These are phyloP conservation scores for Sinosuthora webbiana DNA, from an alignment of 2,113 vertebrate species.

Conservation along the genomic window DNA sequence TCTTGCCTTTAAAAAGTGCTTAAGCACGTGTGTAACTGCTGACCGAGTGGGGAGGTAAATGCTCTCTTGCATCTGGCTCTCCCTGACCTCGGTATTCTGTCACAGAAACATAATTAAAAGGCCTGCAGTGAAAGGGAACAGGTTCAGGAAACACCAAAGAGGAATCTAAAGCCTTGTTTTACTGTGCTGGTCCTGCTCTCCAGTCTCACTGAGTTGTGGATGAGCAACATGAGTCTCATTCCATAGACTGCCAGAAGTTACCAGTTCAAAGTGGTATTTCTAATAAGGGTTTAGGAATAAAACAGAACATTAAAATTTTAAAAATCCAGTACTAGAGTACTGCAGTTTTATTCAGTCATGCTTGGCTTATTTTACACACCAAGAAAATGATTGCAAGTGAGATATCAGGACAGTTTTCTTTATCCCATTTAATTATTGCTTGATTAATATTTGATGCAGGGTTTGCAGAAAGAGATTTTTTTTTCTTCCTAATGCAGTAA, in stretches of 20 bases:
- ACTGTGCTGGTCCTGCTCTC: background rate
- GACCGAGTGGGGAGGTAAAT: background rate
- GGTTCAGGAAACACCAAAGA: background rate
- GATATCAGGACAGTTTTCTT: slow-evolving; percentile 5
- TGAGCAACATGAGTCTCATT: background rate
- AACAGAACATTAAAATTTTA: background rate
- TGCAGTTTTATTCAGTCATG: background rate
- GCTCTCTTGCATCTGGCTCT: background rate
- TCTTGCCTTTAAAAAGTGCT: background rate
- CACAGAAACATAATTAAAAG: background rate
- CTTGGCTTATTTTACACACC: slow-evolving; percentile 7
- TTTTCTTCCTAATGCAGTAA: background rate
- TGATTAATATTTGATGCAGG: slow-evolving; percentile 13
- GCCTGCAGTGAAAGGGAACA: background rate
- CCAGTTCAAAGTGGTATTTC: background rate
- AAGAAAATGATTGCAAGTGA: background rate
- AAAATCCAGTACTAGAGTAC: background rate
- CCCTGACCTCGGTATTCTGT: background rate
- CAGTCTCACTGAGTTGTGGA: background rate
- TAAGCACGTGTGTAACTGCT: background rate
- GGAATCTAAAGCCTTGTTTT: background rate
- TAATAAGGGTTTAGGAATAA: background rate
- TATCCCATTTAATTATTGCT: slow-evolving; percentile 12
- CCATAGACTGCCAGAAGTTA: background rate
- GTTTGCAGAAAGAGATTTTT: background rate